Conservation (phyloP, 2,888 invertebrate genomes). For the Drosophila limbata region DNA sequence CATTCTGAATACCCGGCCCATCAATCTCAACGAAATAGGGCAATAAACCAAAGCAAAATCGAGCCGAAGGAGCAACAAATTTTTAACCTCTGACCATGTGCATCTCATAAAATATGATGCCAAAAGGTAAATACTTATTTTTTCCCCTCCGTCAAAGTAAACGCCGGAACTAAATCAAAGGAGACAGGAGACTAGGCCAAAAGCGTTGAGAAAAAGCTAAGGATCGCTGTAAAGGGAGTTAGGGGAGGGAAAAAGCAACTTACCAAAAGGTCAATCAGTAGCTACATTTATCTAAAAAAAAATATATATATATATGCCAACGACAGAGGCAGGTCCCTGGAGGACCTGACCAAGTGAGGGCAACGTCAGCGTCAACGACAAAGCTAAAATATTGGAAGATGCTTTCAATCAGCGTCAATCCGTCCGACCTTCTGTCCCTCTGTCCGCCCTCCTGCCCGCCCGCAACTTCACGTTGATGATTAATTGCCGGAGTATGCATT, state of each 20-base stretch:
- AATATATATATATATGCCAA: background rate
- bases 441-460: constrained; percentile 8
- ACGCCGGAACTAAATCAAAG: constrained; percentile 44
- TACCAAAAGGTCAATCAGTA: constrained; percentile 58
- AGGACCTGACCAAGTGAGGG: constrained; percentile 15
- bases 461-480: constrained; percentile 55
- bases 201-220: background rate
- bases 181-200: constrained; percentile 2
- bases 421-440: background rate
- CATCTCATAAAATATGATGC: constrained; percentile 55
- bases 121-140: constrained; percentile 41
- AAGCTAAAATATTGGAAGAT: constrained; percentile 47
- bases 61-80: background rate
- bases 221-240: background rate
- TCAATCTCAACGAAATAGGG: constrained; percentile 36
- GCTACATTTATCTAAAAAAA: constrained; percentile 53
- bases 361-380: constrained; percentile 24
- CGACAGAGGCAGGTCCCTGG: constrained; percentile 1
- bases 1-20: constrained; percentile 35
- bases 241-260: constrained; percentile 5
- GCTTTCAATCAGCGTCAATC: constrained; percentile 64
- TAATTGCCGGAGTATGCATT: constrained; percentile 73
- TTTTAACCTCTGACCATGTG: constrained; percentile 21
- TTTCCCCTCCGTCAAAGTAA: background rate
- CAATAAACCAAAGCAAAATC: constrained; percentile 28